Conservation (phyloP, 2,888 invertebrate genomes). For the Epicampocera succincta region DNA sequence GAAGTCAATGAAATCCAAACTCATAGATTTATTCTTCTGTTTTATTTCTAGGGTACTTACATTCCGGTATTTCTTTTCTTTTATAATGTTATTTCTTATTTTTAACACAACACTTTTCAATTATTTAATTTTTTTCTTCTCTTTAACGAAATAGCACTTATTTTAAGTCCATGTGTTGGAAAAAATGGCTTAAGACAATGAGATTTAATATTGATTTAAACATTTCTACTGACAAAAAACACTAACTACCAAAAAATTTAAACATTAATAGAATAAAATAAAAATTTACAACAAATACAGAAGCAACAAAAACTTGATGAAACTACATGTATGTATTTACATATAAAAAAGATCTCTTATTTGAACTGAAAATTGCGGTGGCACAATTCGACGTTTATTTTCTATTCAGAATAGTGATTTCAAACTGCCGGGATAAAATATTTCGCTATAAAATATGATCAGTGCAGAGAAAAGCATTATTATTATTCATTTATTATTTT, state of each 20-base stretch:
- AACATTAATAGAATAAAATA: conserved; percentile 9
- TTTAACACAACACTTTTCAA: conserved; percentile 42
- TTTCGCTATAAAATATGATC: no score
- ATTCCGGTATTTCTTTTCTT: conserved; percentile 58
- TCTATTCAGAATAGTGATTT: no score
- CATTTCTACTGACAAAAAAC: conserved; percentile 7
- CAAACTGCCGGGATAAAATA: no score
- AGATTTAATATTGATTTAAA: conserved; percentile 51
- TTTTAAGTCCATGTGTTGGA: conserved; percentile 73
- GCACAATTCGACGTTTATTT: no score
- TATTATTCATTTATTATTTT: no score
- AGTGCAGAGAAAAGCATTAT: no score
- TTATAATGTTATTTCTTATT: conserved; percentile 17
- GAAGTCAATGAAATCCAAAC: conserved; percentile 74
- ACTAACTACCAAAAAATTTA: conserved; percentile 36
- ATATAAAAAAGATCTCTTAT: no score
- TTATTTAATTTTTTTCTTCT: conserved; percentile 54
- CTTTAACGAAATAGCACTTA: conserved; percentile 59
- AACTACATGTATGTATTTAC: background rate
- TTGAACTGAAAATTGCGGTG: no score
- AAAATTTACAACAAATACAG: conserved; percentile 1
- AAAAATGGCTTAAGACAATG: conserved; percentile 74
- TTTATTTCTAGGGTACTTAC: conserved; percentile 71
- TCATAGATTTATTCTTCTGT: conserved; percentile 67
- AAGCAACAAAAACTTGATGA: background rate